phyloP scores from a whole-genome alignment of 2,113 vertebrate genomes.

The Sialia sialis region DNA sequence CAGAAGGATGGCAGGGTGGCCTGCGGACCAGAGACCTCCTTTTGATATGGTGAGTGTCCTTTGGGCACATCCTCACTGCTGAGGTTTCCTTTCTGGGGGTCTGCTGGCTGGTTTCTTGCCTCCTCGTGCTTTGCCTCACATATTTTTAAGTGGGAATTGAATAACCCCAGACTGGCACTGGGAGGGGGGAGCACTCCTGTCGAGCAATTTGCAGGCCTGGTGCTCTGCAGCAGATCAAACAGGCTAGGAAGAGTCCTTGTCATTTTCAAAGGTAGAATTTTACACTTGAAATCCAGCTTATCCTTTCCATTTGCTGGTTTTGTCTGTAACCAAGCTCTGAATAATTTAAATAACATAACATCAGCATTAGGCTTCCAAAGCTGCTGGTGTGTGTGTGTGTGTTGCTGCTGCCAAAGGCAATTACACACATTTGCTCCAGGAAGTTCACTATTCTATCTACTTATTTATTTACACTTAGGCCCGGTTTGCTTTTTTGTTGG shows the following conservation, averaged over 20 bases:
- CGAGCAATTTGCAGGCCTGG: rapidly evolving
- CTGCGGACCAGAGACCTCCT: rapidly evolving
- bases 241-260: not conserved
- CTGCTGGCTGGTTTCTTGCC: rapidly evolving
- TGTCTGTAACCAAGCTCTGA: not conserved
- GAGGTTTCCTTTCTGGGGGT: not conserved
- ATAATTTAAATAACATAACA: not conserved
- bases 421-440: not conserved
- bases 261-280: not conserved
- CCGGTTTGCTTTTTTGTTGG: not conserved
- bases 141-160: not conserved
- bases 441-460: not conserved
- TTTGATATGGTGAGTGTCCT: rapidly evolving
- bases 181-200: rapidly evolving
- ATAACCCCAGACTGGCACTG: rapidly evolving
- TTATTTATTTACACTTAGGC: not conserved
- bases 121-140: rapidly evolving
- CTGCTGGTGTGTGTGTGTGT: not conserved
- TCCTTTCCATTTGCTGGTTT: not conserved
- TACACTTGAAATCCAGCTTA: not conserved
- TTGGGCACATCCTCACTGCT: rapidly evolving
- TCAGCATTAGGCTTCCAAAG: not conserved
- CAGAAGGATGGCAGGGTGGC: rapidly evolving
- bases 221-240: not conserved
- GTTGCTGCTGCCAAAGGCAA: not conserved